Evolutionary conservation across 2,888 invertebrate genomes (phyloP).

Genomic region (Hydrotaea diabolus): DNA sequence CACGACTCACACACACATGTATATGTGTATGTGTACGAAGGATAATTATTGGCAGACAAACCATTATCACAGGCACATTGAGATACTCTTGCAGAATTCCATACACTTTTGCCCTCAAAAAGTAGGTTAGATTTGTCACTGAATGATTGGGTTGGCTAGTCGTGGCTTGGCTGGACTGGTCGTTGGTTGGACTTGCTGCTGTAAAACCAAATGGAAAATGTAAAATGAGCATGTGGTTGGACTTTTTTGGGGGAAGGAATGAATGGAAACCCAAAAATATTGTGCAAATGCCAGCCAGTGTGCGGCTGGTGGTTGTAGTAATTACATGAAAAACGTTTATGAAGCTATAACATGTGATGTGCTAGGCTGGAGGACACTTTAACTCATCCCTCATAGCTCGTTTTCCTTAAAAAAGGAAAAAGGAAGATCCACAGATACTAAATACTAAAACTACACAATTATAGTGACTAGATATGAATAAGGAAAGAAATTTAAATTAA

Average conservation of each 20-base stretch:
- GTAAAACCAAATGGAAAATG: background rate
- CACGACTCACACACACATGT: background rate
- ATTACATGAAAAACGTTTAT: conserved; percentile 32
- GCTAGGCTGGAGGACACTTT: background rate
- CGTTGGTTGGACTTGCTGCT: background rate
- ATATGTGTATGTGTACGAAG: background rate
- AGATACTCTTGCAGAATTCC: background rate
- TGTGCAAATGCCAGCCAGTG: conserved; percentile 22
- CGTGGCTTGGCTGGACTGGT: too few relatives aligned
- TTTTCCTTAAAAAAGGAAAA: too few relatives aligned
- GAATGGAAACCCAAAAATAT: background rate
- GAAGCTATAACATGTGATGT: conserved; percentile 31
- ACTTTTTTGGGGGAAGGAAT: background rate
- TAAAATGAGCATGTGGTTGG: background rate
- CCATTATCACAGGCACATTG: background rate
- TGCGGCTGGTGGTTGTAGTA: conserved; percentile 15
- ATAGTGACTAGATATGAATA: too few relatives aligned
- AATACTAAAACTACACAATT: too few relatives aligned
- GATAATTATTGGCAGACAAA: conserved; percentile 31
- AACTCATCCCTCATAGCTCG: too few relatives aligned
- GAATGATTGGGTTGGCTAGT: background rate
- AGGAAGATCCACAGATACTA: too few relatives aligned
- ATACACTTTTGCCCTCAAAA: background rate
- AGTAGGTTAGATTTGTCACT: background rate
- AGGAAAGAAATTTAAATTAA: too few relatives aligned